Evolutionary conservation across 2,113 vertebrate genomes (phyloP), one percentile per base, ranked within the genome.

Genomic region (Oophaga pumilio): DNA sequence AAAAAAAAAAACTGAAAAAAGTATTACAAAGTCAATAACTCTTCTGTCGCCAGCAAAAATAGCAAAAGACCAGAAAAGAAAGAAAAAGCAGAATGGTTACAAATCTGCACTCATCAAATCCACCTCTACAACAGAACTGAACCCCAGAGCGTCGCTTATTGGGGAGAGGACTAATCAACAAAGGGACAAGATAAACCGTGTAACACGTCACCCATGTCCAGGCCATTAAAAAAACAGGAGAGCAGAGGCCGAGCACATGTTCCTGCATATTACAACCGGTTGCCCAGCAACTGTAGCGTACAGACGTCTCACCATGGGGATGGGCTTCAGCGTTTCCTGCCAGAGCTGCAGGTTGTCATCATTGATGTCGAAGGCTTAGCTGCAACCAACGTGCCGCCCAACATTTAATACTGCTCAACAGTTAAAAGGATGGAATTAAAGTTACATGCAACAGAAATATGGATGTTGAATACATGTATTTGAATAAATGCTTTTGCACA

Each of bases 281-380:
- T 85, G 71, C 84, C 22, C 10, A 43, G 84, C 71, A 85, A 76
- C 84, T 74, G 84, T 13, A 62, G 84, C 12, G 71, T 76, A 24
- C 71, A 4, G 18, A 60, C 17, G 7, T 49, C 20, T n/a, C 71
- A 43, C 84, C 53, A 62, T 59, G 28, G 68, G 43, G 69, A 73
- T 12, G 49, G 83, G 53, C 50, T 4, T 7, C 10, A 26, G 78
- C 0, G 43, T 60, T 60, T 80, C 57, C 77, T 79, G 77, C 50
- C 77, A 26, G 24, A 56, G 76, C 77, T 18, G 53, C 78, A 33
- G 78, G 10, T 20, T 20, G 78, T 28, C 77, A 59, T 17, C 76
- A 79, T 11, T 79, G n/a, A 12, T 80, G 26, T 18, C 4, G 78
- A 52, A n/a, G n/a, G n/a, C n/a, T 33, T 33, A 33, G 26, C 56